These are phyloP conservation scores for Drosophila lacicola DNA, from an alignment of 2,888 invertebrate species.

Conservation along the genomic window DNA sequence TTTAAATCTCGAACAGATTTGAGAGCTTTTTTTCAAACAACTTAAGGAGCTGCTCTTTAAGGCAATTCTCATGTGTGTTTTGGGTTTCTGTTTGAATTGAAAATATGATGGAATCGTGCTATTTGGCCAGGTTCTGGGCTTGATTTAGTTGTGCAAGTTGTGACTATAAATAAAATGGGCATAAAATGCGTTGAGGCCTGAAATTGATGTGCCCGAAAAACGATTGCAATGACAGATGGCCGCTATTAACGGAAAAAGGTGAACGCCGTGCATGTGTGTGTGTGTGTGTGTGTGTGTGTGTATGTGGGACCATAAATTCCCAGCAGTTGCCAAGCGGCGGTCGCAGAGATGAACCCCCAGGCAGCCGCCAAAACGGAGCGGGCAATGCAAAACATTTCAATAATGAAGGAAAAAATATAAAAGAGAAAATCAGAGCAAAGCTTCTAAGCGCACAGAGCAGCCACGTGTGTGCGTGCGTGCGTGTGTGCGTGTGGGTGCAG, in stretches of 20 bases:
- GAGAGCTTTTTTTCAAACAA: background rate
- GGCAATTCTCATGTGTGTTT: conserved; percentile 2
- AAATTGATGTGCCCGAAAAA: conserved; percentile 58
- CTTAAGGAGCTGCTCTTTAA: background rate
- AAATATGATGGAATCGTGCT: conserved; percentile 42
- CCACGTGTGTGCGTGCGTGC: conserved; percentile 27
- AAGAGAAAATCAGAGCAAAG: conserved; percentile 44
- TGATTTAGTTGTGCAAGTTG: conserved; percentile 32
- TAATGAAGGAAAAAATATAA: conserved; percentile 46
- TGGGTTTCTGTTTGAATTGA: conserved; percentile 25
- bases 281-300: background rate
- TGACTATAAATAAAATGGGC: conserved; percentile 52
- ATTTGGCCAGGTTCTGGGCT: background rate
- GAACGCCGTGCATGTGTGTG: conserved; percentile 8
- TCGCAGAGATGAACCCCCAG: conserved; percentile 14
- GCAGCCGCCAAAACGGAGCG: conserved; percentile 16
- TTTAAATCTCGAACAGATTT: background rate
- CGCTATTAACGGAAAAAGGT: conserved; percentile 62
- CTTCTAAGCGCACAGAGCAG: conserved; percentile 28
- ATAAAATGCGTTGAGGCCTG: conserved; percentile 46
- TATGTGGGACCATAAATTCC: conserved; percentile 39
- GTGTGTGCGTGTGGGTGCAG: conserved; percentile 44
- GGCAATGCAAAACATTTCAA: conserved; percentile 62
- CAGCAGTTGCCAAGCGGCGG: conserved; percentile 39
- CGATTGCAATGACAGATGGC: conserved; percentile 75